phyloP scores from a whole-genome alignment of 2,797 vertebrate genomes.

The Morelia viridis region DNA sequence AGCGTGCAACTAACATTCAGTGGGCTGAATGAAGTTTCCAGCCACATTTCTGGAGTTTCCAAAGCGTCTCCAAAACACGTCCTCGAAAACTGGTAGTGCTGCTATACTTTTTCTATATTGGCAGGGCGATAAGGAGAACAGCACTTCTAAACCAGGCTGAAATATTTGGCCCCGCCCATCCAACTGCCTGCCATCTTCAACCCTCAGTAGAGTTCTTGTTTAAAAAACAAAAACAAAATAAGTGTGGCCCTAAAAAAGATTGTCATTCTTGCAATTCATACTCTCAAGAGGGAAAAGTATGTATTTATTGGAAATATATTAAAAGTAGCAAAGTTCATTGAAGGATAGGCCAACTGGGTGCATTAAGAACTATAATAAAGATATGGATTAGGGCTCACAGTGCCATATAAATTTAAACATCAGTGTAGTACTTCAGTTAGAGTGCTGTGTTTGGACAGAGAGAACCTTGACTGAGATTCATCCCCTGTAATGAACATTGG shows the following conservation, averaged over 20 bases:
- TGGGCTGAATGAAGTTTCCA: not conserved
- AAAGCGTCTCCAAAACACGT: not conserved
- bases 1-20: not conserved
- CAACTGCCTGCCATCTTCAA: not conserved
- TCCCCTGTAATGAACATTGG: not conserved
- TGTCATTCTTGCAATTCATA: not conserved
- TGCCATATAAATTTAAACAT: not conserved
- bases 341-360: not conserved
- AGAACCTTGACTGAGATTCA: not conserved
- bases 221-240: not conserved
- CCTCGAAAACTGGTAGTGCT: not conserved
- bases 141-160: not conserved
- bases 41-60: not conserved
- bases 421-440: not conserved
- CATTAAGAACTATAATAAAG: not conserved
- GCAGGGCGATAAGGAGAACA: not conserved
- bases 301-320: not conserved
- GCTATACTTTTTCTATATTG: not conserved
- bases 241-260: not conserved
- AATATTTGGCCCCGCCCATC: not conserved
- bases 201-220: not conserved
- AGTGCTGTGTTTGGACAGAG: not conserved
- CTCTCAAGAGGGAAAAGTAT: not conserved
- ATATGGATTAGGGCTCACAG: not conserved
- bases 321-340: not conserved